Base-by-base conservation (phyloP, 1,140 invertebrate species). In the Dufourea novaeangliae region DNA sequence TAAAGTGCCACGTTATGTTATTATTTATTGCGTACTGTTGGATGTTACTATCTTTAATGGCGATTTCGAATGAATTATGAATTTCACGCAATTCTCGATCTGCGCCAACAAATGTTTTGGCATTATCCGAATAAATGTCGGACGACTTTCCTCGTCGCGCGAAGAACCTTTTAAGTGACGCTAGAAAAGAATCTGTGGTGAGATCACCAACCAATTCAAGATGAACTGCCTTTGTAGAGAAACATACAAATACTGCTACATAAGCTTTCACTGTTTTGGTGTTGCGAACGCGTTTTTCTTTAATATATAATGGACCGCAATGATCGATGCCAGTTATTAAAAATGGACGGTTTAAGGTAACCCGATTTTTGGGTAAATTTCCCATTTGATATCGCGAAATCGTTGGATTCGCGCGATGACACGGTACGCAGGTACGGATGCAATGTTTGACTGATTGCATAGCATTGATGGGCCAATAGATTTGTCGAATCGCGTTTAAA, bases 181-280 rank as follows among this genome's bases (percentile, higher is more conserved):
- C 34, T 0, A 54, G 25, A 27, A 54, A 46, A 17, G 54, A 25
- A 14, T 29, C 8, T 0, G 54, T 56, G 1, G 54, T 56, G 25
- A 56, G 91, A 71, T 91, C 90, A 6, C 76, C 11, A 70, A 92
- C 88, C 66, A 91, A 90, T 50, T 83, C 54, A 2, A 32, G 6
- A 6, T 56, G 54, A 6, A 32, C 54, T 3, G n/a, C n/a, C n/a
- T n/a, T n/a, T n/a, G n/a, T n/a, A n/a, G n/a, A n/a, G n/a, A n/a
- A n/a, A n/a, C n/a, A n/a, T n/a, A n/a, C n/a, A n/a, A n/a, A n/a
- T n/a, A n/a, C n/a, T n/a, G n/a, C n/a, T n/a, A n/a, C n/a, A n/a
- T n/a, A n/a, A n/a, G n/a, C n/a, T n/a, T n/a, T n/a, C n/a, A n/a
- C n/a, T n/a, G n/a, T n/a, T n/a, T n/a, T n/a, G n/a, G n/a, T n/a